A percentile compares a stretch with the other conserved stretches of the same genome.
Evolutionary conservation across 2,797 vertebrate genomes (phyloP).

Genomic region (Eidolon dupreanum): DNA sequence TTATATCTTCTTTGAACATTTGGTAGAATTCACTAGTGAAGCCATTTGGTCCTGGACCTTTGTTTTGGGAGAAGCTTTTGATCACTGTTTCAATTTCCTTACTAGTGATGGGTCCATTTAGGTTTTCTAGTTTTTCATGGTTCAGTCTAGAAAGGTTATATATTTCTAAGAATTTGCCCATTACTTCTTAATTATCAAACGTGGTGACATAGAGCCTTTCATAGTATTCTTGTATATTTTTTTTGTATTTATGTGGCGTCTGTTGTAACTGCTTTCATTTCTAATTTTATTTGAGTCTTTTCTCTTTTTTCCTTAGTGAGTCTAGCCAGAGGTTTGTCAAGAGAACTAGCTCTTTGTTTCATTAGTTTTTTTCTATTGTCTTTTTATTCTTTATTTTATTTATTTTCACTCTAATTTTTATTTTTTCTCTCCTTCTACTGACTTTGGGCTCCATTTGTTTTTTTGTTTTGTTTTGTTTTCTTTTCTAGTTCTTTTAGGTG

Average conservation of each 20-base stretch:
- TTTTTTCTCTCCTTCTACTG: not conserved
- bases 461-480: not conserved
- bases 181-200: not conserved
- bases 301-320: not conserved
- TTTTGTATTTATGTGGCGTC: not conserved
- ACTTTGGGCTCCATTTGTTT: not conserved
- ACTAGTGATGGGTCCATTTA: not conserved
- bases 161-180: not conserved
- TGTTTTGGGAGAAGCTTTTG: not conserved
- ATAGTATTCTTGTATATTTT: not conserved
- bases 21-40: not conserved
- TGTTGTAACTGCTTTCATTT: not conserved
- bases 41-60: not conserved
- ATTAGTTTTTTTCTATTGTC: not conserved
- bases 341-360: not conserved
- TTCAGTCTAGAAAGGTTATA: not conserved
- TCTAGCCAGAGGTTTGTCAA: not conserved
- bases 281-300: not conserved
- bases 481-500: not conserved
- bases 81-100: not conserved
- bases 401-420: not conserved
- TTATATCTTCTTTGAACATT: not conserved
- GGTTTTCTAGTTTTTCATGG: not conserved
- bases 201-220: not conserved
- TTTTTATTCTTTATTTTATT: not conserved